Percentiles rank a stretch among this genome's conserved stretches.
phyloP scores from a whole-genome alignment of 2,888 invertebrate genomes.

The Stenolophus ochropezus region DNA sequence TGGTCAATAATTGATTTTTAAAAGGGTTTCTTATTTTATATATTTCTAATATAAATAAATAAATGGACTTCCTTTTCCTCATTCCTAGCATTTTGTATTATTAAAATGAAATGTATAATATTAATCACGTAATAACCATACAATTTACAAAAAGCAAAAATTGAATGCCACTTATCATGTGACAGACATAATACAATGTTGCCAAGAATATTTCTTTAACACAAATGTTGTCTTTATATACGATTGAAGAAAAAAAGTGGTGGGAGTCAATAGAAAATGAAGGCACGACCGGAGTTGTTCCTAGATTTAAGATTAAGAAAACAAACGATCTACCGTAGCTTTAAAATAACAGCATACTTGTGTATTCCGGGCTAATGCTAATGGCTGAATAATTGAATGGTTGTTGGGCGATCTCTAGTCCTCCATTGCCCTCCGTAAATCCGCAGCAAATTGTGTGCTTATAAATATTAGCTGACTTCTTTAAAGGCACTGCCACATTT shows the following conservation, averaged over 20 bases:
- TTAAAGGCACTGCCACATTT: slow-evolving; percentile 35
- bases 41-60: too few relatives aligned
- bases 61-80: too few relatives aligned
- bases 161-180: too few relatives aligned
- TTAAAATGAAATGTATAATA: too few relatives aligned
- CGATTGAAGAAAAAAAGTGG: not conserved
- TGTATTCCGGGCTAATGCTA: slow-evolving; percentile 27
- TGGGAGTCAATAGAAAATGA: not conserved
- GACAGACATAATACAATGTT: too few relatives aligned
- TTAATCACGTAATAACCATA: too few relatives aligned
- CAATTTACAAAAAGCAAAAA: too few relatives aligned
- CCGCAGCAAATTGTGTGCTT: slow-evolving; percentile 27
- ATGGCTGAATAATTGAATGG: slow-evolving; percentile 30
- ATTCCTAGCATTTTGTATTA: too few relatives aligned
- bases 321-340: slow-evolving; percentile 26
- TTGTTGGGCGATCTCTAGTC: not conserved
- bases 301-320: slow-evolving; percentile 40
- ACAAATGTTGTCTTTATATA: too few relatives aligned
- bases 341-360: slow-evolving; percentile 34
- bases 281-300: not conserved
- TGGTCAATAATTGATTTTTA: too few relatives aligned
- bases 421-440: not conserved
- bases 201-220: too few relatives aligned
- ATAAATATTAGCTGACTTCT: slow-evolving; percentile 51
- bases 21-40: too few relatives aligned